These are phyloP conservation scores for Anarhynchus alexandrinus DNA, from an alignment of 2,113 vertebrate genomes.

Conservation along the genomic window DNA sequence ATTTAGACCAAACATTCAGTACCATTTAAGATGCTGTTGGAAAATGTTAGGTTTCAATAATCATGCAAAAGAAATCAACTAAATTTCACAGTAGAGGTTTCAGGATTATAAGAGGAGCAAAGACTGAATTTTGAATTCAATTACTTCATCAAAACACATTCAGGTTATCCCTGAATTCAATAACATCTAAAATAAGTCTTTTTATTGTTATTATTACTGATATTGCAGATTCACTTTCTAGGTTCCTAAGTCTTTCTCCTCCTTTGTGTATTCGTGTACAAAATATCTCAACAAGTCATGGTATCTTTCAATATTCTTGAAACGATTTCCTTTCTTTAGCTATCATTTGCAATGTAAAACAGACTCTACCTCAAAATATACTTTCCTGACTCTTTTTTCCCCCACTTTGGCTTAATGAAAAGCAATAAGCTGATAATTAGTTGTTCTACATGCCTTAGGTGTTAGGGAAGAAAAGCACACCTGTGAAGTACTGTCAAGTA, in stretches of 20 bases:
- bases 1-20: neutral
- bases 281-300: neutral
- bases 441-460: neutral
- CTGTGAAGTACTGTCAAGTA: neutral
- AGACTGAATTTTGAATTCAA: neutral
- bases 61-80: neutral
- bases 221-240: neutral
- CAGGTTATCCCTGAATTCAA: neutral
- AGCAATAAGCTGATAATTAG: neutral
- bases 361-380: neutral
- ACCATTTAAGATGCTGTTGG: neutral
- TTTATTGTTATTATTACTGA: neutral
- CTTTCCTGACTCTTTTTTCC: neutral
- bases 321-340: neutral
- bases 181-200: neutral
- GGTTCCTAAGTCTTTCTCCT: neutral
- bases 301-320: neutral
- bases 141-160: neutral
- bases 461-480: neutral
- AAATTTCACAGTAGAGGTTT: neutral
- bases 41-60: neutral
- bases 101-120: neutral
- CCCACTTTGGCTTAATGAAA: neutral
- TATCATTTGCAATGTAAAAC: neutral
- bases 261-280: neutral